A percentile compares a stretch with the other conserved stretches of the same genome.
Conservation (phyloP, 1,140 invertebrate genomes). For the Thaumetopoea pityocampa region DNA sequence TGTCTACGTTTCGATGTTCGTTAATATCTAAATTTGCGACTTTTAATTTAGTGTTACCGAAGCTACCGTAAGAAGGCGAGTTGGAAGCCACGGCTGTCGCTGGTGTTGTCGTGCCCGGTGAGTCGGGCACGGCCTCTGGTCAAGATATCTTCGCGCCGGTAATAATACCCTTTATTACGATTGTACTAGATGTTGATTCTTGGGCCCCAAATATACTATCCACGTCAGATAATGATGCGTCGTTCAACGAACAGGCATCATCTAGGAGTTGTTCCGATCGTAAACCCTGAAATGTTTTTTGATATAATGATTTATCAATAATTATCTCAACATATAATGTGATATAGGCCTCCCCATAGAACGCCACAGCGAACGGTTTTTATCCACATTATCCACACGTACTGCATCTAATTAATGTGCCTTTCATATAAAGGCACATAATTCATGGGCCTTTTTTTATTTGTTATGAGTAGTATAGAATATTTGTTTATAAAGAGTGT, state of each 20-base stretch:
- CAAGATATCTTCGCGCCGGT: slow-evolving; percentile 45
- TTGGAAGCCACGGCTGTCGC: slow-evolving; percentile 24
- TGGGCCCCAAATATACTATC: slow-evolving; percentile 50
- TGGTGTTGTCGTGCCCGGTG: slow-evolving; percentile 47
- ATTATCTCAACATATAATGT: background rate
- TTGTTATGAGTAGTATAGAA: no score
- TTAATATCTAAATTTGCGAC: slow-evolving; percentile 29
- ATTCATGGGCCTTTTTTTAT: no score
- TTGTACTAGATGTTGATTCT: slow-evolving; percentile 40
- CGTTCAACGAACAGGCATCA: slow-evolving; percentile 53
- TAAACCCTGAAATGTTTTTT: slow-evolving; percentile 61
- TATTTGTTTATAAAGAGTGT: no score
- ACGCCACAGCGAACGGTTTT: no score
- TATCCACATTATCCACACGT: no score
- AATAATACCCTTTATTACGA: slow-evolving; percentile 52
- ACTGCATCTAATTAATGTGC: no score
- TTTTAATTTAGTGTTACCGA: slow-evolving; percentile 47
- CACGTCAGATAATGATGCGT: slow-evolving; percentile 45
- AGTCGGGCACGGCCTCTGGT: slow-evolving; percentile 59
- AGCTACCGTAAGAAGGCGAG: slow-evolving; percentile 51
- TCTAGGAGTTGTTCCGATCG: slow-evolving; percentile 56
- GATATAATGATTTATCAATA: background rate
- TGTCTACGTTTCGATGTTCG: slow-evolving; percentile 24
- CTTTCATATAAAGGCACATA: no score
- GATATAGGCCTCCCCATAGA: no score